Base-by-base conservation (phyloP, 2,113 vertebrate genomes). In the Thalassarche chlororhynchos region DNA sequence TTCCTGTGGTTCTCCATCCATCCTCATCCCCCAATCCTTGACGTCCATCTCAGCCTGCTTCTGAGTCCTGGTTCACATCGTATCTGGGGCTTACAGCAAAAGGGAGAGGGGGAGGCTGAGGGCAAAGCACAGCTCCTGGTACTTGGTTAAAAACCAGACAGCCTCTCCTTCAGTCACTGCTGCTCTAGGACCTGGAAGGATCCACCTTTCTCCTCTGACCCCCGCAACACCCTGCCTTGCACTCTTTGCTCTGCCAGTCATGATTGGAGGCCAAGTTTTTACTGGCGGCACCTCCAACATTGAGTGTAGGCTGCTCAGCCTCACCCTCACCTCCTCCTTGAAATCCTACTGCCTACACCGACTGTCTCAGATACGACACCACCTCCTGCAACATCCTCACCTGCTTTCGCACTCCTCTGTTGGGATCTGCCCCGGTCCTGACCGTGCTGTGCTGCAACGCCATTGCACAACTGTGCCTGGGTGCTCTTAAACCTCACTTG, bases 381-480 rank as follows among this genome's bases (percentile, higher is more conserved):
- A 76, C 29, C 31, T 77, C 62, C 81, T 2, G 5, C 58, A 75
- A 26, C 81, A 61, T 49, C 61, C 81, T 89, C 74, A 57, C 68
- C 55, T 40, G 88, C 64, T 90, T 64, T 60, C 0, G 0, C 25
- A 20, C 51, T 81, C 40, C 34, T 82, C 76, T 86, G 60, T n/a
- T 25, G 60, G 34, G 40, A 81, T 68, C 72, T 90, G 76, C 64
- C 72, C 64, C 0, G 1, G 10, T 71, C 36, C 61, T 76, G 47
- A 52, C 86, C 0, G 0, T 0, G 1, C 38, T 49, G 55, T 2
- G 2, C 54, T 58, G 62, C 62, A 68, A 47, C 0, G 0, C 58
- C 65, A 47, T 25, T 34, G 40, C 38, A 26, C 13, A 52, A 34
- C 72, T 2, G 0, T 81, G 42, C 54, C 80, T 2, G 2, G 12